Percentiles rank a stretch among this genome's conserved stretches.
Conservation (phyloP, 2,113 vertebrate genomes). For the Eudyptes chrysolophus region DNA sequence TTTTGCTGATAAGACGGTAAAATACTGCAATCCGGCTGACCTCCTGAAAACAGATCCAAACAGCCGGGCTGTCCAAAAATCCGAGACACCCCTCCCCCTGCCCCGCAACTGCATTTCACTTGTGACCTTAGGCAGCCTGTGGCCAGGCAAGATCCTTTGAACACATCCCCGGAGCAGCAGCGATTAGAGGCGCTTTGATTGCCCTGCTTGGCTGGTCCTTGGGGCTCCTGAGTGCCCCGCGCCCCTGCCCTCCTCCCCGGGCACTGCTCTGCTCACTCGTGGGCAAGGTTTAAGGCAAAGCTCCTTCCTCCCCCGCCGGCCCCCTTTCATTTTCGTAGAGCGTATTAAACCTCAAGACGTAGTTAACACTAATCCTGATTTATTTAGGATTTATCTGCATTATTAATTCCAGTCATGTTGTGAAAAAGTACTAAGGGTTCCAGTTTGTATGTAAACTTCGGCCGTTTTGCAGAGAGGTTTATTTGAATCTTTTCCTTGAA, state of each 20-base stretch:
- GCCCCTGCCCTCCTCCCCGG: not conserved
- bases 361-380: slow-evolving; percentile 82
- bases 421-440: slow-evolving; percentile 44
- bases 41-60: slow-evolving; percentile 34
- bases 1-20: slow-evolving; percentile 56
- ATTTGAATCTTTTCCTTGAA: slow-evolving; percentile 49
- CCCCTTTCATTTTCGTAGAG: slow-evolving; percentile 75
- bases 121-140: slow-evolving; percentile 62
- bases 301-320: slow-evolving; percentile 48
- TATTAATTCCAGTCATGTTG: slow-evolving; percentile 81
- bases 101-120: slow-evolving; percentile 9
- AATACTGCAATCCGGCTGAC: slow-evolving; percentile 40
- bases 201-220: slow-evolving; percentile 45
- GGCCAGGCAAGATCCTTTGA: slow-evolving; percentile 67
- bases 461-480: slow-evolving; percentile 53
- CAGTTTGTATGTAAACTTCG: slow-evolving; percentile 65
- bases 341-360: slow-evolving; percentile 78
- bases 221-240: not conserved
- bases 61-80: slow-evolving; percentile 41
- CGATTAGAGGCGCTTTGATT: slow-evolving; percentile 60
- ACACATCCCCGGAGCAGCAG: slow-evolving; percentile 12
- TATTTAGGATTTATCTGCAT: slow-evolving; percentile 84
- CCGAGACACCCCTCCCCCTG: slow-evolving; percentile 51
- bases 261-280: not conserved
- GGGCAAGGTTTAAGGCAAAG: not conserved